Conservation (phyloP, 1,140 invertebrate genomes). For the Lasioglossum baleicum region DNA sequence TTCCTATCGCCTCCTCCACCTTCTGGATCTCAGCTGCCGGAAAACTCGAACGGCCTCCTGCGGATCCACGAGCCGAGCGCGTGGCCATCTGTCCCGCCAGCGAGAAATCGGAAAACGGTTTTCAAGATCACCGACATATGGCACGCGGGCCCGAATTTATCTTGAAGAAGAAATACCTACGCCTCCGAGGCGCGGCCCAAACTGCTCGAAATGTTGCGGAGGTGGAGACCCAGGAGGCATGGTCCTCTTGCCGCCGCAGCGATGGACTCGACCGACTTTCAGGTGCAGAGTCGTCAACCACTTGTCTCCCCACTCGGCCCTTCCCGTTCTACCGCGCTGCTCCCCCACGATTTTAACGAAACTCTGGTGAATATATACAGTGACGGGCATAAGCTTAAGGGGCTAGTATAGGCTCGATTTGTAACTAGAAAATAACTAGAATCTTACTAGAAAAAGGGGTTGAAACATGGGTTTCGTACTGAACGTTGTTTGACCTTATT, state of each 20-base stretch:
- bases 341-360: too few species aligned
- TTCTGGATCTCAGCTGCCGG: constrained; percentile 13
- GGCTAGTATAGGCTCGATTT: too few species aligned
- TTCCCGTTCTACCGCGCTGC: too few species aligned
- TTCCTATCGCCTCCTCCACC: not conserved
- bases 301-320: too few species aligned
- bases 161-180: constrained; percentile 45
- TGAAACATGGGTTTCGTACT: too few species aligned
- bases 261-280: constrained; percentile 14
- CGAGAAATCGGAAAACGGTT: constrained; percentile 63
- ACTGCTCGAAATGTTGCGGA: constrained; percentile 28
- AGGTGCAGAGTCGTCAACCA: not conserved
- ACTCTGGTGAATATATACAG: too few species aligned
- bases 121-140: constrained; percentile 69
- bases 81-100: constrained; percentile 52
- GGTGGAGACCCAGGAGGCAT: not conserved
- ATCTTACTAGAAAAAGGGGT: too few species aligned
- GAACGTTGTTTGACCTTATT: too few species aligned
- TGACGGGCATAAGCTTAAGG: too few species aligned
- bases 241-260: not conserved
- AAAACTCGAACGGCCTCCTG: constrained; percentile 5
- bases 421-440: too few species aligned
- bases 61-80: constrained; percentile 16
- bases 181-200: not conserved
- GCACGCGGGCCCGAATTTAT: constrained; percentile 67